Evolutionary conservation across 2,797 vertebrate species (phyloP).

Genomic region (Numenius phaeopus): DNA sequence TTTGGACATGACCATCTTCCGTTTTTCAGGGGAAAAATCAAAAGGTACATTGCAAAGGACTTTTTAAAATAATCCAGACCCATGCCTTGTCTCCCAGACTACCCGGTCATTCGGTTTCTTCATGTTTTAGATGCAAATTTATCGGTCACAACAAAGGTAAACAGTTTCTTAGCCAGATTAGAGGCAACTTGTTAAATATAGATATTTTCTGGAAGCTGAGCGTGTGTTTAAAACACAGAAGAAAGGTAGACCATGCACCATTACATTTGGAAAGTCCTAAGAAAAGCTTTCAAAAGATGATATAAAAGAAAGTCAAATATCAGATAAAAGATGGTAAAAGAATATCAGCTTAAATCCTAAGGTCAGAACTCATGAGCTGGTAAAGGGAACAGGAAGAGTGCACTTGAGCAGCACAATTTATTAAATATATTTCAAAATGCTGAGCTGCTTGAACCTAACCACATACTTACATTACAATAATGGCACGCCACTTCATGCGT

Average conservation of each 20-base stretch:
- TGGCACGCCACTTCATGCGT: fast-evolving
- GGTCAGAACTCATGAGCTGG: not conserved
- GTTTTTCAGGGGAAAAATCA: not conserved
- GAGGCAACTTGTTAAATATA: not conserved
- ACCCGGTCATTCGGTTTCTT: not conserved
- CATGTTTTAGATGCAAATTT: not conserved
- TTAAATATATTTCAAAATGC: not conserved
- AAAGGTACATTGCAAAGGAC: not conserved
- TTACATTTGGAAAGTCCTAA: not conserved
- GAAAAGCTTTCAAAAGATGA: not conserved
- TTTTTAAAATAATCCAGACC: not conserved
- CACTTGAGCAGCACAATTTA: not conserved
- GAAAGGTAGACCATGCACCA: not conserved
- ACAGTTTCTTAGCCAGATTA: not conserved
- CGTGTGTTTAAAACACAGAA: not conserved
- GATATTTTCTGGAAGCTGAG: not conserved
- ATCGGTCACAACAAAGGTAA: not conserved
- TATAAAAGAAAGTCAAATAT: too few relatives aligned
- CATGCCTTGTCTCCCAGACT: not conserved
- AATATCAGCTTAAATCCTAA: not conserved
- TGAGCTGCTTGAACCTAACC: not conserved
- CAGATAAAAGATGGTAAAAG: too few relatives aligned
- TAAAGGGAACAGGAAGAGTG: not conserved
- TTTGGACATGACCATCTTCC: too few relatives aligned
- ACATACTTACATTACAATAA: not conserved